Evolutionary conservation across 2,113 vertebrate species (phyloP).

Genomic region (Brachirus orientalis): DNA sequence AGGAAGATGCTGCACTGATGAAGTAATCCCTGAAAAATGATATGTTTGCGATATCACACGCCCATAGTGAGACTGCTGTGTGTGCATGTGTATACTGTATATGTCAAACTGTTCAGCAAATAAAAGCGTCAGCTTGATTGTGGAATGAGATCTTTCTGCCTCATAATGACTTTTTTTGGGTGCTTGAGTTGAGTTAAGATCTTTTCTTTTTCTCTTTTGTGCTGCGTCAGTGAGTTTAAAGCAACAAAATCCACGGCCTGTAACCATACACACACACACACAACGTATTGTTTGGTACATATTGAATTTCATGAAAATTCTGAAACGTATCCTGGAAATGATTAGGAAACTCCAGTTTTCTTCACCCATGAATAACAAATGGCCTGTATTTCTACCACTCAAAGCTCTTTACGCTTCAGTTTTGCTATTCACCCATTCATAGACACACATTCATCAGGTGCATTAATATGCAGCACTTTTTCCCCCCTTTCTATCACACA

Average conservation of each 20-base stretch:
- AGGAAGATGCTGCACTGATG: background rate
- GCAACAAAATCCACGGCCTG: background rate
- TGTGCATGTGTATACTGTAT: background rate
- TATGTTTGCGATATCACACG: background rate
- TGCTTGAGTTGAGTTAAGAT: too few species aligned
- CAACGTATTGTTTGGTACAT: too few species aligned
- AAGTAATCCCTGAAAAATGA: constrained; percentile 1
- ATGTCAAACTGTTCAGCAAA: constrained; percentile 45
- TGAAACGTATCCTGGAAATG: too few species aligned
- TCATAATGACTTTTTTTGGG: constrained; percentile 32
- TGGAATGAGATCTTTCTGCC: constrained; percentile 46
- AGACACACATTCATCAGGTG: too few species aligned
- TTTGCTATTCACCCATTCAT: too few species aligned
- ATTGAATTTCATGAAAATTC: too few species aligned
- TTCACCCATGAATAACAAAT: too few species aligned
- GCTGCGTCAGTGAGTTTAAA: background rate
- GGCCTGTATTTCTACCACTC: too few species aligned
- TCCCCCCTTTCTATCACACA: too few species aligned
- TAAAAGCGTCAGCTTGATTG: constrained; percentile 27
- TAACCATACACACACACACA: background rate
- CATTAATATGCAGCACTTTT: too few species aligned
- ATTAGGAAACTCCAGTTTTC: too few species aligned
- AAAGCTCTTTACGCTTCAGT: too few species aligned
- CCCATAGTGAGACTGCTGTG: background rate
- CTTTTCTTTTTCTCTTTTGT: background rate